These are phyloP conservation scores for Drosophila borealis DNA, from an alignment of 2,888 invertebrate species.

Conservation along the genomic window DNA sequence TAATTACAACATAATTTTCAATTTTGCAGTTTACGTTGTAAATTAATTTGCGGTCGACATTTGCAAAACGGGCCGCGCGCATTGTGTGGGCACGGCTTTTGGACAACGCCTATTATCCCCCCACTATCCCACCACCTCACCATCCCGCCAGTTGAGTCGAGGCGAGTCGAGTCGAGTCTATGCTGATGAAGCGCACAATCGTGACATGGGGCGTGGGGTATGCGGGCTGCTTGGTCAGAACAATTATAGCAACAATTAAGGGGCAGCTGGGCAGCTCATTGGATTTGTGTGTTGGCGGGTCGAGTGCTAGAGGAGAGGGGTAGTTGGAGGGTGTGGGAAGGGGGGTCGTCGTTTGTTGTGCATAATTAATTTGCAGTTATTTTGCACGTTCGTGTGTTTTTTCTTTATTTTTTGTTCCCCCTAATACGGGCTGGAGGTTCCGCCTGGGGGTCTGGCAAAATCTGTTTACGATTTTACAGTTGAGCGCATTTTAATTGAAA, in stretches of 20 bases:
- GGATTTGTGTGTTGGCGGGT: constrained; percentile 26
- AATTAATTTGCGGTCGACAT: constrained; percentile 80
- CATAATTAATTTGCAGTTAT: constrained; percentile 77
- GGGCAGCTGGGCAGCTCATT: constrained; percentile 61
- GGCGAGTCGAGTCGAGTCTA: constrained; percentile 14
- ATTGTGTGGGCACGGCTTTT: constrained; percentile 35
- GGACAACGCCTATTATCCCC: constrained; percentile 15
- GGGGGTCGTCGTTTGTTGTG: constrained; percentile 63
- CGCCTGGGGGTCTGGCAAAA: constrained; percentile 33
- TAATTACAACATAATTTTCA: constrained; percentile 81
- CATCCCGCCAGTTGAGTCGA: not conserved
- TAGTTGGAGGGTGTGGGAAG: not conserved
- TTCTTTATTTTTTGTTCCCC: constrained; percentile 4
- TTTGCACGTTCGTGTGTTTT: constrained; percentile 52
- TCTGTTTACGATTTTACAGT: constrained; percentile 77
- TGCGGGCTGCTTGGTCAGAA: constrained; percentile 52
- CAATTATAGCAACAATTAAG: constrained; percentile 78
- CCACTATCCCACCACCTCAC: not conserved
- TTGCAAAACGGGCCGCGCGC: constrained; percentile 51
- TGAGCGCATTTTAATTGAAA: constrained; percentile 76
- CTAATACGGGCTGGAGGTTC: not conserved
- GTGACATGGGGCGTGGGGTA: constrained; percentile 17
- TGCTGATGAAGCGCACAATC: constrained; percentile 60
- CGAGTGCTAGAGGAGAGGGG: not conserved
- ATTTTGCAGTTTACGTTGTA: constrained; percentile 80